Base-by-base conservation (phyloP, 2,888 invertebrate species). In the Habroteleia sp. region DNA sequence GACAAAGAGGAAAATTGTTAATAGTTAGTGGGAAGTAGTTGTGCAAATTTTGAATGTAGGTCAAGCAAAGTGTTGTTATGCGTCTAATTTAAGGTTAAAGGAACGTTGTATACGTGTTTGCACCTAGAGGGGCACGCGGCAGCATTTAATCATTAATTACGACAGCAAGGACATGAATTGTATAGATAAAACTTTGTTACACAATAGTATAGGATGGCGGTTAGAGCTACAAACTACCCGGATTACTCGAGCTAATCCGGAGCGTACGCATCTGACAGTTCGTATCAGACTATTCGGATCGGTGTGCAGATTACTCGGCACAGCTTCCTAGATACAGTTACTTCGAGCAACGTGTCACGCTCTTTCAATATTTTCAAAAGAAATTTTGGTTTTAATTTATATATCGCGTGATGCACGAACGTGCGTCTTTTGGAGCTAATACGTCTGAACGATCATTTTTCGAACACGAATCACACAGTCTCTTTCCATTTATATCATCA, bases 171-270 rank as follows among this genome's bases (percentile, higher is more conserved):
- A 63, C 50, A 50, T 29, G 50, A 63, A 50, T 63, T 48, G 50
- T 63, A 50, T 48, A 63, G 63, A 63, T 63, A 63, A 63, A 63
- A 63, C 63, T 63, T 63, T 63, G 63, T 50, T 63, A 29, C 41
- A 41, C 63, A 63, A 48, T 50, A 50, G 63, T 63, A 50, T 41
- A 41, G 37, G 25, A 50, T 50, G 16, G 63, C 17, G 63, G 63
- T 63, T 63, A 50, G 50, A 50, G 63, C 63, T 63, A 63, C 50
- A 63, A 63, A 63, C 63, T 63, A 63, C 41, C 63, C 25, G 63
- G 63, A 50, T 63, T 63, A 63, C 10, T 16, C 20, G 20, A 11
- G 39, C 41, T 50, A 50, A 50, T 63, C 50, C 50, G 50, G 33
- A 63, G 33, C 13, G 27, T 50, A 63, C 50, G 41, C 63, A 50